Conservation (phyloP, 2,888 invertebrate species). For the Fragum fragum region DNA sequence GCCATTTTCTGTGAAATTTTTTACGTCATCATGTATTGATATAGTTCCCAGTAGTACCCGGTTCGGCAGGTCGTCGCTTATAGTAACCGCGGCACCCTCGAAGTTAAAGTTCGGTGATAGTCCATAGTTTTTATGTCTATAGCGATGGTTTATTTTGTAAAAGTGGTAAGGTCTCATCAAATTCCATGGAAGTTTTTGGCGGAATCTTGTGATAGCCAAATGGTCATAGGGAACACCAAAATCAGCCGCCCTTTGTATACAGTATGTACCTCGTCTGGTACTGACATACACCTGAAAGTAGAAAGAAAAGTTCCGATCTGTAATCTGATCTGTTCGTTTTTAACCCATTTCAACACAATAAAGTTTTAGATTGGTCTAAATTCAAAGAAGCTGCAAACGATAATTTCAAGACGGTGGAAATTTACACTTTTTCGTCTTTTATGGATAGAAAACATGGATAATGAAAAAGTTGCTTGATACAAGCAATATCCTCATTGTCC, state of each 20-base stretch:
- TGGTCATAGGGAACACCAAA: slow-evolving; percentile 80
- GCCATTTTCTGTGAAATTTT: slow-evolving; percentile 66
- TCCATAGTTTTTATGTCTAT: slow-evolving; percentile 72
- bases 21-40: slow-evolving; percentile 63
- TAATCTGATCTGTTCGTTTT: too few species aligned
- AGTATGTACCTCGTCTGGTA: slow-evolving; percentile 86
- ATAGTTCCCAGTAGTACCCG: slow-evolving; percentile 68
- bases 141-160: slow-evolving; percentile 69
- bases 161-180: slow-evolving; percentile 71
- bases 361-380: too few species aligned
- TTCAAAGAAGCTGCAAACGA: too few species aligned
- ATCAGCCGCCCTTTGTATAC: slow-evolving; percentile 84
- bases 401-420: too few species aligned
- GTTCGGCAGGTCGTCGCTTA: slow-evolving; percentile 76
- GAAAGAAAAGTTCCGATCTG: too few species aligned
- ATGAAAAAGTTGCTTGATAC: too few species aligned
- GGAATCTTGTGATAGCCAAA: slow-evolving; percentile 65
- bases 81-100: slow-evolving; percentile 66
- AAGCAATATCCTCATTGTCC: too few species aligned
- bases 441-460: too few species aligned
- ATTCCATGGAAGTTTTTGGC: slow-evolving; percentile 66
- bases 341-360: too few species aligned
- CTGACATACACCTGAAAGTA: slow-evolving; percentile 86
- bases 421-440: too few species aligned
- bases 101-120: slow-evolving; percentile 70